These are phyloP conservation scores for Verasper variegatus DNA, from an alignment of 2,113 vertebrate genomes.

Conservation along the genomic window DNA sequence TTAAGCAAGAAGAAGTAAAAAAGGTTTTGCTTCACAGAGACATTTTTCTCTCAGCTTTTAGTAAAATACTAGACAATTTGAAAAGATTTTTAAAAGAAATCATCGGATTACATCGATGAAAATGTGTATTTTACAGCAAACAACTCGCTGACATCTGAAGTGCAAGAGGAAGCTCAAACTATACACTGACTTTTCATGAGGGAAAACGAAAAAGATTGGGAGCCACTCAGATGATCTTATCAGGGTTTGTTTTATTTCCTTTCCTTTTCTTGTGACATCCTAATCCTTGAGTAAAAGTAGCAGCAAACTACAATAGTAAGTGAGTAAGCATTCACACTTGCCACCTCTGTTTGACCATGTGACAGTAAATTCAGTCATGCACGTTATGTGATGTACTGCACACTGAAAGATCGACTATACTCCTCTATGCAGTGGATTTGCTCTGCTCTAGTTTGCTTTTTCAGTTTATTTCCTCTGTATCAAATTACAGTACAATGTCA, in stretches of 20 bases:
- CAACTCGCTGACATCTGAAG: too few species aligned
- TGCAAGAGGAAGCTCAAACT: too few species aligned
- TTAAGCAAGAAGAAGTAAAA: too few species aligned
- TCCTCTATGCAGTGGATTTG: slow-evolving; percentile 33
- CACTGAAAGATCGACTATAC: slow-evolving; percentile 6
- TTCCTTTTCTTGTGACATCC: background rate
- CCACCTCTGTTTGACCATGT: background rate
- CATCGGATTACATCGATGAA: too few species aligned
- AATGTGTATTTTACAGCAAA: too few species aligned
- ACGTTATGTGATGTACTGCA: background rate
- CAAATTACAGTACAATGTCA: slow-evolving; percentile 64
- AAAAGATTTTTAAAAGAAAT: too few species aligned
- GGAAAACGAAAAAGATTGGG: background rate
- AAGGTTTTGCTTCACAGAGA: too few species aligned
- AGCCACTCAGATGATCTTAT: background rate
- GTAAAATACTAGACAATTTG: too few species aligned
- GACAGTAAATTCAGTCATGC: background rate
- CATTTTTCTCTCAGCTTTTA: too few species aligned
- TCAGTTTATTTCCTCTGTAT: slow-evolving; percentile 51
- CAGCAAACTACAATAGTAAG: background rate
- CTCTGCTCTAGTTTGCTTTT: slow-evolving; percentile 42
- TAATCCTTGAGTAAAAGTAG: background rate
- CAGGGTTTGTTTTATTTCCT: background rate
- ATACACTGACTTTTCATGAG: background rate
- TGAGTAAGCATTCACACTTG: background rate